A percentile compares a stretch with the other conserved stretches of the same genome.
Conservation (phyloP, 2,888 invertebrate genomes). For the Apotomis betuletana region DNA sequence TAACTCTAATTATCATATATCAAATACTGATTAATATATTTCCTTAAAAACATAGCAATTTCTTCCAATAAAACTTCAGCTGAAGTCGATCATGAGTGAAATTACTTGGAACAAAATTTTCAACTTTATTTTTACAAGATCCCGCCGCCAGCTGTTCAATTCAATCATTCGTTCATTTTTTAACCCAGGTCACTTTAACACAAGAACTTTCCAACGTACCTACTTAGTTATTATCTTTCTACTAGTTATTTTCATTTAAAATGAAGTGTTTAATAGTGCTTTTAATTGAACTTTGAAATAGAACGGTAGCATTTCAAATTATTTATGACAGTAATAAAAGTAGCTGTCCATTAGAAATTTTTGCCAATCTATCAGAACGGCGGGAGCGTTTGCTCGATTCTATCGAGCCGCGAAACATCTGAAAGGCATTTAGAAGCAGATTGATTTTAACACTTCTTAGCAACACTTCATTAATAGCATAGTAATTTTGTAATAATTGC, state of each 20-base stretch:
- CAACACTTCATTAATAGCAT: no score
- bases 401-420: no score
- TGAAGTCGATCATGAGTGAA: constrained; percentile 35
- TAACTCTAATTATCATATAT: not conserved
- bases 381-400: no score
- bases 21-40: not conserved
- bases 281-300: no score
- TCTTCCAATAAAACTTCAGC: constrained; percentile 21
- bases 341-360: no score
- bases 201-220: not conserved
- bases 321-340: no score
- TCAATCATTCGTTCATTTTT: not conserved
- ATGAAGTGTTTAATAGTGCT: no score
- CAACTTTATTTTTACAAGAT: constrained; percentile 23
- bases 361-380: no score
- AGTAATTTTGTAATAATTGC: no score
- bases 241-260: no score
- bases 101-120: constrained; percentile 27
- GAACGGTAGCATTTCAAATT: not conserved
- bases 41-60: not conserved
- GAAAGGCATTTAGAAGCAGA: no score
- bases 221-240: not conserved
- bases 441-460: no score
- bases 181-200: not conserved
- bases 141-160: constrained; percentile 29